Evolutionary conservation across 2,888 invertebrate genomes (phyloP).

Genomic region (Tenthredo distinguenda): DNA sequence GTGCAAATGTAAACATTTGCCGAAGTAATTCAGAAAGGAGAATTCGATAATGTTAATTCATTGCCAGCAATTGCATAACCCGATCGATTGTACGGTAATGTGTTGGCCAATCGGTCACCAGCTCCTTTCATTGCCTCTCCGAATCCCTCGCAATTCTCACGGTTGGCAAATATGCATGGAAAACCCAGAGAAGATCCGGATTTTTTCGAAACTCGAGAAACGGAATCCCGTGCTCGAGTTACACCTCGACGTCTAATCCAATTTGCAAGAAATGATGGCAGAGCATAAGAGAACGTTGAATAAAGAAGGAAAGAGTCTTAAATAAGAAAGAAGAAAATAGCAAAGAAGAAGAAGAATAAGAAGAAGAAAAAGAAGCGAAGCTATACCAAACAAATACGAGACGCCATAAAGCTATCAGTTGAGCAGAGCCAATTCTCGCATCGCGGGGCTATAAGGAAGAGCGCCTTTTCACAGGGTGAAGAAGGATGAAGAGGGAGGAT

Average conservation of each 20-base stretch:
- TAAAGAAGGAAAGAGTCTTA: background rate
- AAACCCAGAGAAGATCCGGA: background rate
- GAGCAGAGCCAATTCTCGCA: constrained; percentile 50
- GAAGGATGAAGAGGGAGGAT: constrained; percentile 51
- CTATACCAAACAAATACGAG: constrained; percentile 52
- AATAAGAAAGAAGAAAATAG: background rate
- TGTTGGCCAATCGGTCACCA: background rate
- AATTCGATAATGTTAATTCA: constrained; percentile 51
- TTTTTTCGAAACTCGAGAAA: background rate
- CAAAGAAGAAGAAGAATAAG: background rate
- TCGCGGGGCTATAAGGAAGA: background rate
- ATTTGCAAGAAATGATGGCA: background rate
- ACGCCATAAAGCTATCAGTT: constrained; percentile 53
- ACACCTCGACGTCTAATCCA: background rate
- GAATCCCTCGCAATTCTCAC: background rate
- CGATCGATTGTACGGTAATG: background rate
- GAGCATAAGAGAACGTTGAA: background rate
- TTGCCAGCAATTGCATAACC: constrained; percentile 12
- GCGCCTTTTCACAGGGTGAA: constrained; percentile 29
- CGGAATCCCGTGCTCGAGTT: background rate
- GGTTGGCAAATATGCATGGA: background rate
- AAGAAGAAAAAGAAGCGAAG: background rate
- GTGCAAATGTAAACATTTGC: constrained; percentile 47
- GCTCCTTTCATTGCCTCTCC: background rate
- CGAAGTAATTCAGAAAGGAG: constrained; percentile 20